Evolutionary conservation across 2,888 invertebrate species (phyloP), one percentile per base, ranked within the genome.

Genomic region (Acronicta leporina): DNA sequence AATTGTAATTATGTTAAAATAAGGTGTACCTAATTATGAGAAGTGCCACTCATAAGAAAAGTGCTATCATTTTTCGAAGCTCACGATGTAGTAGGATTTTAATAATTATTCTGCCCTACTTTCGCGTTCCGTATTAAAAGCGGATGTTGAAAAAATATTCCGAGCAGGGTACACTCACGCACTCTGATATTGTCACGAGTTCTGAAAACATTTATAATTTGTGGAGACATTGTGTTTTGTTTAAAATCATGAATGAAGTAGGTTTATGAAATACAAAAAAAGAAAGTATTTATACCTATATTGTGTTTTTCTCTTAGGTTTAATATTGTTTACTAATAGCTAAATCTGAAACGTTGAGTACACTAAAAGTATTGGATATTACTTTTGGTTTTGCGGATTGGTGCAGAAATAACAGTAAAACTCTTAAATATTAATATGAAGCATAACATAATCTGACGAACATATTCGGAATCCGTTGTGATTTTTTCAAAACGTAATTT

Each of bases 81-180:
- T 71, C 72, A 63, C 68, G 64, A 75, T 75, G 79, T 81, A 79
- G 75, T 63, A 75, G 75, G 73, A 73, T 73, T 84, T 87, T 86
- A 84, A 86, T 86, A 84, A 87, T 84, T 86, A 77, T 83, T 75
- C 78, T 75, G 86, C 80, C 77, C 84, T 82, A 85, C 86, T 88
- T 88, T 89, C 80, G 77, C 77, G 71, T 77, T 80, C 79, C 80
- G 75, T 72, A 66, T 77, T 79, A 78, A 72, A 77, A 76, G 81
- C 87, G 87, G 87, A 88, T 80, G 87, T 84, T 63, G 68, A 85
- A 86, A 87, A 87, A 87, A 84, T 81, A 64, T 63, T 75, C 75
- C 75, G 66, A 61, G 58, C 65, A 68, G 76, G 53, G 77, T 83
- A 85, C 77, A 69, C 27, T 82, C 73, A 59, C 27, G 65, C 9